Base-by-base conservation (phyloP, 2,888 invertebrate genomes). In the Orthosia gothica region DNA sequence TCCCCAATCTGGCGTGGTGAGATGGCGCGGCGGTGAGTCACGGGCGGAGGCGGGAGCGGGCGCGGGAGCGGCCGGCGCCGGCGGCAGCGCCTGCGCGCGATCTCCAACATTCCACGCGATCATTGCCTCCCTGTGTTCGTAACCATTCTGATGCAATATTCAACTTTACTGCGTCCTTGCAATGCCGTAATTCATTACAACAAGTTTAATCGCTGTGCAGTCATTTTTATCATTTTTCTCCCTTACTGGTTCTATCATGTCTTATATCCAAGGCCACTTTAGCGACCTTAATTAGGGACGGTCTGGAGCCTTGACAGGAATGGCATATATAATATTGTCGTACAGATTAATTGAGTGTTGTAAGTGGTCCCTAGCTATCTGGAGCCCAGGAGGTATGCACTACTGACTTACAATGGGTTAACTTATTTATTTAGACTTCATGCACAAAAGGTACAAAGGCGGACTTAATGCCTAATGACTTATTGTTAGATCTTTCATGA, bases 161-260 rank as follows among this genome's bases (percentile, higher is more conserved):
- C 95, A 96, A 95, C 95, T 96, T 95, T 96, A 96, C 95, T 93
- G 95, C 96, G 96, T 96, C 96, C 96, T 96, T 96, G 96, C 96
- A 96, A 96, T 96, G 96, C 96, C 96, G 96, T 96, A 96, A 96
- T 96, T 96, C 95, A 95, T 95, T 95, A 95, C 93, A 94, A 95
- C 95, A 93, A 94, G 93, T 94, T 94, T 93, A 94, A 94, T 94
- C 92, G 94, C 89, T 90, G 91, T 92, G 89, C 89, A 93, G 91
- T 92, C 93, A 93, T 93, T 94, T 94, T 95, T 94, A 93, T 95
- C 92, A 93, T 95, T 95, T 95, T 95, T 91, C 90, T 73, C 83
- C 86, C 87, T 87, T 89, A 89, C 92, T 91, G 90, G 93, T 91
- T 92, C 91, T 92, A 90, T 91, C 89, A 89, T 89, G 88, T 88